A percentile compares a stretch with the other conserved stretches of the same genome.
Evolutionary conservation across 2,113 vertebrate species (phyloP).

Genomic region (Sphyrna mokarran): DNA sequence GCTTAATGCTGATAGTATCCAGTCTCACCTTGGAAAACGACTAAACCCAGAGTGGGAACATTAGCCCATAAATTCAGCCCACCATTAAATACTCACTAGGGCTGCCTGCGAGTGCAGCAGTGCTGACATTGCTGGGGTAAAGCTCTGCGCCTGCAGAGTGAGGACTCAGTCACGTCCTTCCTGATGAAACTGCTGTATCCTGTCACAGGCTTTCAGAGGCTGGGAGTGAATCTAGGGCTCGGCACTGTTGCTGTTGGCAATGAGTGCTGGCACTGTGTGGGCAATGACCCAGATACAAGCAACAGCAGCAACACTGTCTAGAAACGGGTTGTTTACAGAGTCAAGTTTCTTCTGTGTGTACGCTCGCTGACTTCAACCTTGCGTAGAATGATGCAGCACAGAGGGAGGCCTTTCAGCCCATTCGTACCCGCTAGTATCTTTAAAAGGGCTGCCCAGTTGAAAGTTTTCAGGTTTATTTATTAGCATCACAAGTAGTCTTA

Average conservation of each 20-base stretch:
- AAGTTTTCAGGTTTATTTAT: too few species aligned
- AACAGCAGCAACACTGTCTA: background rate
- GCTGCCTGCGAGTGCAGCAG: slow-evolving; percentile 51
- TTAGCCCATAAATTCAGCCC: slow-evolving; percentile 69
- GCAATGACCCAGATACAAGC: slow-evolving; percentile 18
- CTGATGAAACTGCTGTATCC: slow-evolving; percentile 1
- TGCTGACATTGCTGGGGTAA: slow-evolving; percentile 47
- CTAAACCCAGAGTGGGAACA: slow-evolving; percentile 61
- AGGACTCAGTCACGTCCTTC: slow-evolving; percentile 24
- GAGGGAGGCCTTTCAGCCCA: background rate
- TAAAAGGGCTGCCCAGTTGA: background rate
- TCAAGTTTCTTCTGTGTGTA: background rate
- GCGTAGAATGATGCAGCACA: background rate
- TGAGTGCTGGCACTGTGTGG: background rate
- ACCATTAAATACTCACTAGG: slow-evolving; percentile 70
- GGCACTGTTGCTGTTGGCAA: background rate
- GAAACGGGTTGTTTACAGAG: slow-evolving; percentile 5
- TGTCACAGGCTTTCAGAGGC: background rate
- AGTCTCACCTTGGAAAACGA: slow-evolving; percentile 70
- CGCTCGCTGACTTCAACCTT: background rate
- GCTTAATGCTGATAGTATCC: slow-evolving; percentile 72
- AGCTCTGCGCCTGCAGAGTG: background rate
- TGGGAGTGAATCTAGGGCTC: slow-evolving; percentile 19
- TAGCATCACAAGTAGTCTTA: too few species aligned
- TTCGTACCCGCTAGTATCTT: background rate